phyloP scores from a whole-genome alignment of 2,113 vertebrate species.

The Chauna torquata region DNA sequence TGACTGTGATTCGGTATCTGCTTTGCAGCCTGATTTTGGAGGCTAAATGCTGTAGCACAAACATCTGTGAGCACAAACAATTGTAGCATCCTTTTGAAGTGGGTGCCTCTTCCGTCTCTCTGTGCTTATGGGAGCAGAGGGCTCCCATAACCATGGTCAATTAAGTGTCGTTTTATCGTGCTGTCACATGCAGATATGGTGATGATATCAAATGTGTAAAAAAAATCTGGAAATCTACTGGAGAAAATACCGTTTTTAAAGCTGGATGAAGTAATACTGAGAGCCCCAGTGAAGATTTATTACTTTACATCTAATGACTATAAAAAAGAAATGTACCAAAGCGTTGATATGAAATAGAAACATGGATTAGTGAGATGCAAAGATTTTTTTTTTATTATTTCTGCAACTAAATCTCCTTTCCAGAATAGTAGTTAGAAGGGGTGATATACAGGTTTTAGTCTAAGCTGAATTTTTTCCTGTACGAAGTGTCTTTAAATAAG shows the following conservation, averaged over 20 bases:
- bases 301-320: neutral
- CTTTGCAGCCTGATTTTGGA: neutral
- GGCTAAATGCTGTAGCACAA: neutral
- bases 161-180: neutral
- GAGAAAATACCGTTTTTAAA: neutral
- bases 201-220: neutral
- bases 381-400: neutral
- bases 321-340: neutral
- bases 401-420: neutral
- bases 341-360: neutral
- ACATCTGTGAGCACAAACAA: rapidly evolving
- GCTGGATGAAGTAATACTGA: neutral
- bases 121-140: neutral
- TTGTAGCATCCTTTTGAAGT: neutral
- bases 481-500: neutral
- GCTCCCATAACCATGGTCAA: neutral
- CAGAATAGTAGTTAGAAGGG: neutral
- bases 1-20: neutral
- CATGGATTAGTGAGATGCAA: neutral
- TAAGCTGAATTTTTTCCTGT: neutral
- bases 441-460: neutral
- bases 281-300: neutral
- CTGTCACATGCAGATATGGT: neutral
- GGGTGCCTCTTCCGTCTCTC: neutral
- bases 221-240: neutral